These are phyloP conservation scores for Lysandra coridon DNA, from an alignment of 2,888 invertebrate species.

Conservation along the genomic window DNA sequence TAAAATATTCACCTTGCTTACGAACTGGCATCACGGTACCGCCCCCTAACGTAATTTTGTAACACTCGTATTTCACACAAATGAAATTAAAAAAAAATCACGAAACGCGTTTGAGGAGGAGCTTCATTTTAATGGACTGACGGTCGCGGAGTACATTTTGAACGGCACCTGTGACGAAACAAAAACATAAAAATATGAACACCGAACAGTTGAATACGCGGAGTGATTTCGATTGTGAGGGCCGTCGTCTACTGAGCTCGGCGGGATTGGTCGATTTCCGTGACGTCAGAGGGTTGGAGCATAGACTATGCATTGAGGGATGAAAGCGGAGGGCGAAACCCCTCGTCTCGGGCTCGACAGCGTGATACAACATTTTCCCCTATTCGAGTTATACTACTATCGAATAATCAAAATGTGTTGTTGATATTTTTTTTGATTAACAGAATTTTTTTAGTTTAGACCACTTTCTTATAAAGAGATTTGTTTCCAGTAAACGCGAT, in stretches of 20 bases:
- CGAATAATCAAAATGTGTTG: neutral
- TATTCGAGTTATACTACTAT: neutral
- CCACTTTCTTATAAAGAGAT: neutral
- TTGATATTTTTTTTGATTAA: neutral
- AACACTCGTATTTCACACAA: conserved; percentile 61
- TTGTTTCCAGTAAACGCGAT: neutral
- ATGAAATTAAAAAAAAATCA: conserved; percentile 65
- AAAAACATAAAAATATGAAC: conserved; percentile 69
- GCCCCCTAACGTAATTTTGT: conserved; percentile 73
- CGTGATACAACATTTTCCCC: neutral
- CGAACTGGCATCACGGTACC: conserved; percentile 85
- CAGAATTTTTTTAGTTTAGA: neutral
- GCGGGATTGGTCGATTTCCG: conserved; percentile 83
- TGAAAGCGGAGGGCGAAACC: conserved; percentile 29
- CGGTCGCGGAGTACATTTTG: conserved; percentile 61
- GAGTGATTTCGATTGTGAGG: conserved; percentile 63
- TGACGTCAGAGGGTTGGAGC: conserved; percentile 82
- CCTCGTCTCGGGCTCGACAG: neutral
- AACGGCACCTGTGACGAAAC: conserved; percentile 64
- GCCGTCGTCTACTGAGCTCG: conserved; percentile 74
- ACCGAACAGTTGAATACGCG: conserved; percentile 60
- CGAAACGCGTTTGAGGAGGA: conserved; percentile 49
- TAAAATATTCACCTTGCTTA: conserved; percentile 84
- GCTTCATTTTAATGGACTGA: conserved; percentile 69
- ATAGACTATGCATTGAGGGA: conserved; percentile 68